phyloP scores from a whole-genome alignment of 2,888 invertebrate species.

The Boloria euphrosyne region DNA sequence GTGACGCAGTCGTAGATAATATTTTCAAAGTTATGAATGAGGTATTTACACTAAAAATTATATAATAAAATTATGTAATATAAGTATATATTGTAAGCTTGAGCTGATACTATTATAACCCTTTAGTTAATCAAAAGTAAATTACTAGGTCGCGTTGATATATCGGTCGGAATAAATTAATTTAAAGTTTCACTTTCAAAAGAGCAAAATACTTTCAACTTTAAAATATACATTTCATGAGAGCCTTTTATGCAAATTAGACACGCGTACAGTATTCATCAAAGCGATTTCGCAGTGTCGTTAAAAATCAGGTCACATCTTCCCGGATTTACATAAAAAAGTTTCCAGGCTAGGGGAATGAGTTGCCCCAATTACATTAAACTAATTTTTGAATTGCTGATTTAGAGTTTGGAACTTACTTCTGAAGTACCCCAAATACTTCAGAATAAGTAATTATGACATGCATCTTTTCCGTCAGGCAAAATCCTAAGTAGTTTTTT shows the following conservation, averaged over 20 bases:
- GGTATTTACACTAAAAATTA: no score
- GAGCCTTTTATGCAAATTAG: slow-evolving; percentile 36
- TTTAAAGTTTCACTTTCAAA: slow-evolving; percentile 16
- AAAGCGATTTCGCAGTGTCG: slow-evolving; percentile 75
- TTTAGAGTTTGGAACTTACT: slow-evolving; percentile 16
- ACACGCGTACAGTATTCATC: slow-evolving; percentile 56
- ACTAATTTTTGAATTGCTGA: slow-evolving; percentile 59
- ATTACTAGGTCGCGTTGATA: neutral
- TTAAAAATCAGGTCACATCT: slow-evolving; percentile 76
- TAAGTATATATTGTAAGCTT: neutral
- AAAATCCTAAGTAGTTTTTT: no score
- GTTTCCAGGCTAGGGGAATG: slow-evolving; percentile 54
- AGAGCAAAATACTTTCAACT: slow-evolving; percentile 25
- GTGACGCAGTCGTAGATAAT: no score
- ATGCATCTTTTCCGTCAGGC: no score
- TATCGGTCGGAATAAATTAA: slow-evolving; percentile 8
- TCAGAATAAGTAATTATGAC: no score
- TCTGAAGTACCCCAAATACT: neutral
- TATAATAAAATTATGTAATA: neutral
- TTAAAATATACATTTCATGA: slow-evolving; percentile 32
- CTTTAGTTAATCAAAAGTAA: neutral
- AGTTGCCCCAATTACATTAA: slow-evolving; percentile 57
- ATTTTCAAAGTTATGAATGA: no score
- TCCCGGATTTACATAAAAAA: slow-evolving; percentile 79
- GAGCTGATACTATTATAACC: neutral